Percentiles rank a stretch among this genome's conserved stretches.
Evolutionary conservation across 2,888 invertebrate species (phyloP).

Genomic region (Xestoiulus laeticollis): DNA sequence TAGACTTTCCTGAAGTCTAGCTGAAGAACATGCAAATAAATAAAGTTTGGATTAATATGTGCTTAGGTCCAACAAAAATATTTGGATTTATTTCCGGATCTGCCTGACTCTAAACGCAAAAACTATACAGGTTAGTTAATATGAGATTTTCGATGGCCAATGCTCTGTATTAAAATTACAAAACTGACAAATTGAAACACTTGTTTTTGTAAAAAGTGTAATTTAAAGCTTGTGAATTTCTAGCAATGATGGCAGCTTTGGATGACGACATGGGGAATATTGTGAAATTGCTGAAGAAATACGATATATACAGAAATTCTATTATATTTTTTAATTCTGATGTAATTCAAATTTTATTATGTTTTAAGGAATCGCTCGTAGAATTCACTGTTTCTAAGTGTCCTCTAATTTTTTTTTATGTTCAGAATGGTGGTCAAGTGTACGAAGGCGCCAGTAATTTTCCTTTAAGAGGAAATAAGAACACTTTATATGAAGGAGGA

Average conservation of each 20-base stretch:
- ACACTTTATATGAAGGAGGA: slow-evolving; percentile 53
- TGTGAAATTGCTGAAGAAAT: slow-evolving; percentile 49
- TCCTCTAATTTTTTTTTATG: not conserved
- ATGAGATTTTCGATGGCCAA: not conserved
- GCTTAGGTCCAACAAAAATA: slow-evolving; percentile 32
- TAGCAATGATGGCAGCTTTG: slow-evolving; percentile 51
- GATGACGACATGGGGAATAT: slow-evolving; percentile 48
- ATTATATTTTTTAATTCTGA: slow-evolving; percentile 50
- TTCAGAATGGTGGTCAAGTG: slow-evolving; percentile 53
- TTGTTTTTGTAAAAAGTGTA: not conserved
- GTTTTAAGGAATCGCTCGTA: not conserved
- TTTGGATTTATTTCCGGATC: slow-evolving; percentile 12
- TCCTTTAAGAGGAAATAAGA: slow-evolving; percentile 52
- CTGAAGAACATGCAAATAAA: not conserved
- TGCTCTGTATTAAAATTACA: no score
- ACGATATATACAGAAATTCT: slow-evolving; percentile 42
- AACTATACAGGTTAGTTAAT: not conserved
- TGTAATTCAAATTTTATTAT: not conserved
- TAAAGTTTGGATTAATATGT: no score
- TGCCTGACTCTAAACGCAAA: not conserved
- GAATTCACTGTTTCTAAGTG: not conserved
- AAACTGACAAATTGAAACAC: not conserved
- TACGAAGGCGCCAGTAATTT: slow-evolving; percentile 51
- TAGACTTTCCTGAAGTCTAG: not conserved
- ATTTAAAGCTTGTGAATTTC: not conserved